Conservation (phyloP, 2,113 vertebrate species). For the Eptesicus fuscus region DNA sequence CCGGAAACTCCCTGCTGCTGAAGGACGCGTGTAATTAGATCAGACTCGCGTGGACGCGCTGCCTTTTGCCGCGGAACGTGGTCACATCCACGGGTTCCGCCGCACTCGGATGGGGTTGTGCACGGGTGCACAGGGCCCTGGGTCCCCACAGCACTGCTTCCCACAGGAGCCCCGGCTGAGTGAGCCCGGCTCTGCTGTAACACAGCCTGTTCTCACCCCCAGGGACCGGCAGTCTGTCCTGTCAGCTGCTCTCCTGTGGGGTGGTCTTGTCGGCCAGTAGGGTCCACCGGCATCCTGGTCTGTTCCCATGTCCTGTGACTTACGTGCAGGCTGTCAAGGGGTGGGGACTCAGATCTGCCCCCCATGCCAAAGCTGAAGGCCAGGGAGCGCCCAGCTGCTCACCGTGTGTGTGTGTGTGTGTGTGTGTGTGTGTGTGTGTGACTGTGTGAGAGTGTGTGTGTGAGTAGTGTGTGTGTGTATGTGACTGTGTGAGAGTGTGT, state of each 20-base stretch:
- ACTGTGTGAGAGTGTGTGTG: too few species aligned
- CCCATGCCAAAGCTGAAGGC: fast-evolving
- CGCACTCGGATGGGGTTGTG: fast-evolving
- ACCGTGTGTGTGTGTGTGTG: background rate
- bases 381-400: background rate
- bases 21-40: fast-evolving
- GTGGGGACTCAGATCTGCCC: too few species aligned
- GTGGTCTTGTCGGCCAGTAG: background rate
- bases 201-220: background rate
- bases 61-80: background rate
- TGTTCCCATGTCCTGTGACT: background rate
- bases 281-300: too few species aligned
- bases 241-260: fast-evolving
- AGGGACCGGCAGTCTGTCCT: background rate
- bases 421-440: background rate
- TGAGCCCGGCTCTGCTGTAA: background rate
- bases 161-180: background rate
- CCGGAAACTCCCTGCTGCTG: background rate
- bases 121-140: fast-evolving
- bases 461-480: background rate
- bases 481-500: background rate
- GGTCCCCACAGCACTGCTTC: background rate
- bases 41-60: fast-evolving
- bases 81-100: fast-evolving
- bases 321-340: fast-evolving